Percentiles rank a stretch among this genome's conserved stretches.
phyloP scores from a whole-genome alignment of 2,888 invertebrate genomes.

The Eulithis testata region DNA sequence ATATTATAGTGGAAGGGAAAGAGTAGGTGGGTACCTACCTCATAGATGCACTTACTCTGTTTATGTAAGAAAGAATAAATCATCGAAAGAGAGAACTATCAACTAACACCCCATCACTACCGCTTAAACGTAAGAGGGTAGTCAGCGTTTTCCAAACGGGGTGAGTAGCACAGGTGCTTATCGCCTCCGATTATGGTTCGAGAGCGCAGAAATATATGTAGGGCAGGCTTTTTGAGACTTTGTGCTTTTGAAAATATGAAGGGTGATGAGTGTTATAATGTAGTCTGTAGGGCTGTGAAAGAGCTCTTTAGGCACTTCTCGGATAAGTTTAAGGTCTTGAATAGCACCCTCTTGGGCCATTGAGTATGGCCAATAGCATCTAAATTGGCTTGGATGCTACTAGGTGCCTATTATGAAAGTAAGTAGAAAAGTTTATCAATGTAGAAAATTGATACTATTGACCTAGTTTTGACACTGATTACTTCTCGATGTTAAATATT shows the following conservation, averaged over 20 bases:
- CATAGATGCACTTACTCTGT: too few species aligned
- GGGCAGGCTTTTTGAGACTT: slow-evolving; percentile 19
- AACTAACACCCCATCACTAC: slow-evolving; percentile 40
- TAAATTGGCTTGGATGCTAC: too few species aligned
- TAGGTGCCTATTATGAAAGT: too few species aligned
- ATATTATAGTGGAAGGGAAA: too few species aligned
- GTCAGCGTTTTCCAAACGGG: slow-evolving; percentile 81
- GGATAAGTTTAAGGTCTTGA: slow-evolving; percentile 1
- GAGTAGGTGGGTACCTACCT: too few species aligned
- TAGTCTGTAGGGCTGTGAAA: slow-evolving; percentile 6
- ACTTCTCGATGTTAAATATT: too few species aligned
- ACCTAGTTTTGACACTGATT: too few species aligned
- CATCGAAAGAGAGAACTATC: slow-evolving; percentile 12
- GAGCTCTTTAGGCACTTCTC: slow-evolving; percentile 21
- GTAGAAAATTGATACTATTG: too few species aligned
- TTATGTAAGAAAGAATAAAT: background rate
- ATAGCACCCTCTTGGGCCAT: background rate
- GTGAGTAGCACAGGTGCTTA: slow-evolving; percentile 70
- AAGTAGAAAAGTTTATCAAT: too few species aligned
- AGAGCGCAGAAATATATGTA: slow-evolving; percentile 42
- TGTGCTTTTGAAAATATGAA: slow-evolving; percentile 27
- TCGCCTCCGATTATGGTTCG: slow-evolving; percentile 47
- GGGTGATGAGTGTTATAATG: slow-evolving; percentile 9
- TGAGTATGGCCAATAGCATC: background rate
- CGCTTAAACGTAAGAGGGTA: slow-evolving; percentile 60